A percentile compares a stretch with the other conserved stretches of the same genome.
These are phyloP conservation scores for Drosophila nigromelanica DNA, from an alignment of 1,140 invertebrate genomes.

Conservation along the genomic window DNA sequence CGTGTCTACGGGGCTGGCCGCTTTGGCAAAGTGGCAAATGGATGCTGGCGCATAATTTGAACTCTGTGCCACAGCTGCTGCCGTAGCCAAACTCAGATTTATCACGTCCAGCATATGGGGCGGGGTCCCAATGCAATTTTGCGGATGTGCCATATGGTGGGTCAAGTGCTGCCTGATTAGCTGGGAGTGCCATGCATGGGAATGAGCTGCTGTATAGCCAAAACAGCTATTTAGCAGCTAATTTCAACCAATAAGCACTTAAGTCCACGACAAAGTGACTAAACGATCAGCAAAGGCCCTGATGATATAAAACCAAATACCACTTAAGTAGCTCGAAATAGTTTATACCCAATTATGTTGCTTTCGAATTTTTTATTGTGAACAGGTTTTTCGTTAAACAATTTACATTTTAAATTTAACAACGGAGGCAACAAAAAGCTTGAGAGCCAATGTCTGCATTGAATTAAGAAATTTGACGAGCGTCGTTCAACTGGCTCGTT, in stretches of 20 bases:
- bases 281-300: slow-evolving; percentile 17
- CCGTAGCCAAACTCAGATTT: slow-evolving; percentile 57
- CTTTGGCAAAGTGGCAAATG: slow-evolving; percentile 42
- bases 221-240: slow-evolving; percentile 48
- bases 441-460: background rate
- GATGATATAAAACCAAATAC: slow-evolving; percentile 35
- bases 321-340: slow-evolving; percentile 16
- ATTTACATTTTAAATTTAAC: slow-evolving; percentile 17
- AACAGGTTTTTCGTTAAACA: slow-evolving; percentile 28
- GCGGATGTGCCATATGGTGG: slow-evolving; percentile 64
- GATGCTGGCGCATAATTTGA: slow-evolving; percentile 44
- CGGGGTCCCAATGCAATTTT: slow-evolving; percentile 52
- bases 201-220: slow-evolving; percentile 15
- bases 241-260: slow-evolving; percentile 54
- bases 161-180: slow-evolving; percentile 54
- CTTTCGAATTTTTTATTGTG: slow-evolving; percentile 4
- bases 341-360: slow-evolving; percentile 10
- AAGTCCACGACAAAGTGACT: slow-evolving; percentile 34
- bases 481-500: slow-evolving; percentile 84
- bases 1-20: slow-evolving; percentile 15
- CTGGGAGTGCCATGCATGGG: slow-evolving; percentile 31
- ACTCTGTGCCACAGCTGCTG: slow-evolving; percentile 17
- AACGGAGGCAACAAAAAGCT: background rate
- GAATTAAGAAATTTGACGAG: slow-evolving; percentile 17
- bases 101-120: slow-evolving; percentile 56